Base-by-base conservation (phyloP, 2,797 vertebrate genomes). In the Podarcis siculus region DNA sequence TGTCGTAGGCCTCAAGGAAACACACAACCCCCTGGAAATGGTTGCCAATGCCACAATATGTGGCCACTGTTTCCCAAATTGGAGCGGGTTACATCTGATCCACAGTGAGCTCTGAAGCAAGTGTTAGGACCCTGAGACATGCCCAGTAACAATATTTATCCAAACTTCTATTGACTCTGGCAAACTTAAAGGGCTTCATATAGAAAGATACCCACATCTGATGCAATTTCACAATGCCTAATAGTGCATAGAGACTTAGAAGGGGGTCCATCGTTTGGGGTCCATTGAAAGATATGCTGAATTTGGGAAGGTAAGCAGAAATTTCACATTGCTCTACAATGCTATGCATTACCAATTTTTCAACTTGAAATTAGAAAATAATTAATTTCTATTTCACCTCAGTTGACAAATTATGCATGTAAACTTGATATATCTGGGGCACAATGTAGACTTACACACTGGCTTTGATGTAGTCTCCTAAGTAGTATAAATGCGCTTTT, bases 401-500 rank as follows among this genome's bases (percentile, higher is more conserved):
- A 49, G 61, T 23, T 86, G 77, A 72, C 32, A 45, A 86, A 37
- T 82, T 89, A 4, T 32, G 82, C 23, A 25, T 19, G 6, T 87
- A 21, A 82, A 91, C 5, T 35, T 85, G 67, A 73, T 25, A 3
- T 82, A 32, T 2, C 13, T 0, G 66, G 61, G 10, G 64, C 37
- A 49, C 23, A 66, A 17, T 30, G 7, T 67, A 67, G 27, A 19
- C 30, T 17, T 55, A 81, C 23, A 58, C 3, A 7, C 45, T 39
- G 12, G 23, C 71, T 75, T 73, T 76, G 35, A 86, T 90, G 75
- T 75, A 15, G 0, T 55, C 73, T 80, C 81, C n/a, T 89, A 90
- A 89, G n/a, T 39, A 73, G 49, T 73, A 64, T 64, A 91, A 91
- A 91, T 25, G 58, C 86, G 84, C 0, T 0, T 83, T 78, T 58